Base-by-base conservation (phyloP, 1,140 invertebrate genomes). In the Penaeus chinensis region DNA sequence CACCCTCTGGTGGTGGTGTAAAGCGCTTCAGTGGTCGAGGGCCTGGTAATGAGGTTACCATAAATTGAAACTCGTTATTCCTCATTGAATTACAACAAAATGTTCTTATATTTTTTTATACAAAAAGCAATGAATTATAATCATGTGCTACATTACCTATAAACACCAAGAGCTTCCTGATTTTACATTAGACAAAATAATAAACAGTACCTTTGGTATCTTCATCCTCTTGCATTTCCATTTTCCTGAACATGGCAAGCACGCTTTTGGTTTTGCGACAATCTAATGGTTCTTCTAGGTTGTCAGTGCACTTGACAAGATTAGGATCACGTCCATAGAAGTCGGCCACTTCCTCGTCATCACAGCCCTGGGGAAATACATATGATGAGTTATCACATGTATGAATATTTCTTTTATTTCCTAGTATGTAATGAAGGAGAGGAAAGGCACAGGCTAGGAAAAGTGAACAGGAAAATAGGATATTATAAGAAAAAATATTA, bases 1-100 rank as follows among this genome's bases (percentile, higher is more conserved):
- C 94, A 82, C 94, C 95, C 85, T 96, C 96, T 1, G 96, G 96
- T 0, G 96, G 97, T 4, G 97, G 97, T 7, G 97, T 98, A 91
- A 98, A 98, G 27, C 96, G 93, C 92, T 97, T 97, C 84, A 97
- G 91, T 0, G 96, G 96, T 92, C 96, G 97, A 0, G 94, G 96
- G 37, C 95, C 94, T 94, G 91, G 7, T 86, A 89, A 88, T 22
- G 66, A 81, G 19, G 62, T 65, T 74, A 60, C 54, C 47, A 19
- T 79, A 24, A 62, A 24, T 37, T 24, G 24, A 16, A 63, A 13
- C 13, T 61, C 4, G 32, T 16, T 22, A 63, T 65, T 66, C 8
- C 62, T n/a, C n/a, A n/a, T n/a, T 54, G 54, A 54, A 54, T 54
- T 54, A 54, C 54, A 47, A 7, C 11, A 13, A 10, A 13, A 47